Base-by-base conservation (phyloP, 2,797 vertebrate species). In the Sarcophilus harrisii region DNA sequence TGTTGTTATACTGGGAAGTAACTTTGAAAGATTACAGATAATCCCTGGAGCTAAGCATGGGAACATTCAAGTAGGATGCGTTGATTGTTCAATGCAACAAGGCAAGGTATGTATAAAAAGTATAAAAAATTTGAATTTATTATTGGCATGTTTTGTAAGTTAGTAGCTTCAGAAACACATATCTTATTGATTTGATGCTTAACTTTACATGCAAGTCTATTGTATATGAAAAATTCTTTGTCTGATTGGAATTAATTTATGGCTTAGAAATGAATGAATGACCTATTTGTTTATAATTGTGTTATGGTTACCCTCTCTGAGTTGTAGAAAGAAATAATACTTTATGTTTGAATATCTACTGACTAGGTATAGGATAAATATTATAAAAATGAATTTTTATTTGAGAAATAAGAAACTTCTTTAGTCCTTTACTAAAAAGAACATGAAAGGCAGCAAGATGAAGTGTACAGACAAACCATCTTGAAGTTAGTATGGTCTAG, bases 11-110 rank as follows among this genome's bases (percentile, higher is more conserved):
- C 97, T 99, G 98, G 99, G 99, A 94, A 99, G 99, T 98, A 99
- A 99, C 97, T 99, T 99, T 98, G 99, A 99, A 99, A 99, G 99
- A 96, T 98, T 99, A 97, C 99, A 99, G 98, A 99, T 99, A 98
- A 99, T 99, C 96, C 99, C 99, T 94, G 99, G 99, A 98, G 99
- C 99, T 97, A 99, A 99, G 97, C 99, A 99, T 99, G 99, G 99
- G 95, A 99, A 99, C 98, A 99, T 99, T 98, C 99, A 99, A 98
- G 99, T 99, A 96, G 99, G 99, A 93, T 99, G 99, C 98, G 99
- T 99, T 94, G 99, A 99, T 98, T 99, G 99, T 98, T 99, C 99
- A 90, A 98, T 99, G 98, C 99, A 99, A 93, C 99, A 99, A 96
- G 99, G 99, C 95, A 99, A 99, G 99, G 99, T 99, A 99, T 94